phyloP scores from a whole-genome alignment of 2,888 invertebrate species.

The Augiades crinisus region DNA sequence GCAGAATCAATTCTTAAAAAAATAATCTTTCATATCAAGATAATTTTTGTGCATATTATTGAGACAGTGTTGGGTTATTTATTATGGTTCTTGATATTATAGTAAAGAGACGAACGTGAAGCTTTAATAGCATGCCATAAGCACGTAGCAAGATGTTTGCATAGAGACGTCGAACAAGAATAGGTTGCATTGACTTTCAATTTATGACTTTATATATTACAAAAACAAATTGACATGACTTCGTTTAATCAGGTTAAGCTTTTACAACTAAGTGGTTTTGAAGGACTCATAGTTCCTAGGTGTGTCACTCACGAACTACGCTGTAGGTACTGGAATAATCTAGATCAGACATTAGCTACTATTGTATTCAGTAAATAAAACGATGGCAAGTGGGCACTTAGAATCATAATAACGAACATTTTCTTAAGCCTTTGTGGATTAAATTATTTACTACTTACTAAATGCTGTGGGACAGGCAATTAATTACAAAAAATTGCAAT shows the following conservation, averaged over 20 bases:
- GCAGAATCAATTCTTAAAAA: too few species aligned
- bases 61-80: too few species aligned
- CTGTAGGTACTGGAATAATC: constrained; percentile 21
- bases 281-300: constrained; percentile 63
- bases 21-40: too few species aligned
- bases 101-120: too few species aligned
- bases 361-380: constrained; percentile 20
- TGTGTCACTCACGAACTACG: constrained; percentile 67
- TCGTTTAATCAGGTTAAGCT: constrained; percentile 48
- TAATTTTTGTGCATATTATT: too few species aligned
- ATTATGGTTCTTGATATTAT: too few species aligned
- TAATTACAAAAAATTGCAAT: too few species aligned
- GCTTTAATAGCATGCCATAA: not conserved
- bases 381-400: constrained; percentile 16
- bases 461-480: too few species aligned
- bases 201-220: constrained; percentile 62
- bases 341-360: constrained; percentile 20
- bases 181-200: constrained; percentile 50
- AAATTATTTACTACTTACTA: too few species aligned
- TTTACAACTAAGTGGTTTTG: constrained; percentile 53
- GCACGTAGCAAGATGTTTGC: not conserved
- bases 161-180: constrained; percentile 31
- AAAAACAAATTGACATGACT: constrained; percentile 66
- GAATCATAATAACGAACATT: constrained; percentile 9
- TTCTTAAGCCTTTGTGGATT: constrained; percentile 3